These are phyloP conservation scores for Dyspetes luteomarginatus DNA, from an alignment of 2,888 invertebrate species.

Conservation along the genomic window DNA sequence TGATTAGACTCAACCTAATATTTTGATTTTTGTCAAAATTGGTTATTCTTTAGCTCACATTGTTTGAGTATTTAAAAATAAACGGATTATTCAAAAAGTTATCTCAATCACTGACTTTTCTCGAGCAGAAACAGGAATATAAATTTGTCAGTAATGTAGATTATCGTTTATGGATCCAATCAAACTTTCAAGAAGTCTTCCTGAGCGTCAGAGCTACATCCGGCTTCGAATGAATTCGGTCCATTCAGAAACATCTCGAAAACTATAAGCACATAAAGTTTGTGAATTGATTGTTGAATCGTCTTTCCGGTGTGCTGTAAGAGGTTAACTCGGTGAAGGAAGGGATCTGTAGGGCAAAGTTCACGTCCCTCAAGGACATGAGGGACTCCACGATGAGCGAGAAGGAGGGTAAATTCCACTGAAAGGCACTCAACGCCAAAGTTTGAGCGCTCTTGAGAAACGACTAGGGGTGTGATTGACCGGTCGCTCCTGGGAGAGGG, in stretches of 20 bases:
- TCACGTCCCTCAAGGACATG: slow-evolving; percentile 27
- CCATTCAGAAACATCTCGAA: background rate
- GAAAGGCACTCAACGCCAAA: slow-evolving; percentile 19
- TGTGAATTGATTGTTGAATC: slow-evolving; percentile 24
- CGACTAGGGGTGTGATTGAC: slow-evolving; percentile 36
- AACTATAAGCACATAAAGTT: background rate
- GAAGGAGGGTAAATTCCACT: slow-evolving; percentile 9
- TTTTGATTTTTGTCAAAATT: too few relatives aligned
- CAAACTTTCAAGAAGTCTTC: background rate
- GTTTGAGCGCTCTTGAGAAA: slow-evolving; percentile 36
- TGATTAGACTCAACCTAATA: too few relatives aligned
- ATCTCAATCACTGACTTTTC: background rate
- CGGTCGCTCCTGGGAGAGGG: background rate
- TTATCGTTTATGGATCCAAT: background rate
- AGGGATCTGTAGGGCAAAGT: slow-evolving; percentile 17
- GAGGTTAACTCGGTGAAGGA: too few relatives aligned
- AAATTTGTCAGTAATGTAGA: background rate
- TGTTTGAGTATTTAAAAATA: too few relatives aligned
- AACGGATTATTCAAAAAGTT: too few relatives aligned
- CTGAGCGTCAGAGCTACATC: background rate
- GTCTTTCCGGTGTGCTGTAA: background rate
- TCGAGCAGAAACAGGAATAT: background rate
- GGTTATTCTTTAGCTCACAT: too few relatives aligned
- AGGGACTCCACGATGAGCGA: slow-evolving; percentile 10
- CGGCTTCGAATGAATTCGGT: background rate